These are phyloP conservation scores for Oreocharis arfaki DNA, from an alignment of 2,113 vertebrate genomes.

Conservation along the genomic window DNA sequence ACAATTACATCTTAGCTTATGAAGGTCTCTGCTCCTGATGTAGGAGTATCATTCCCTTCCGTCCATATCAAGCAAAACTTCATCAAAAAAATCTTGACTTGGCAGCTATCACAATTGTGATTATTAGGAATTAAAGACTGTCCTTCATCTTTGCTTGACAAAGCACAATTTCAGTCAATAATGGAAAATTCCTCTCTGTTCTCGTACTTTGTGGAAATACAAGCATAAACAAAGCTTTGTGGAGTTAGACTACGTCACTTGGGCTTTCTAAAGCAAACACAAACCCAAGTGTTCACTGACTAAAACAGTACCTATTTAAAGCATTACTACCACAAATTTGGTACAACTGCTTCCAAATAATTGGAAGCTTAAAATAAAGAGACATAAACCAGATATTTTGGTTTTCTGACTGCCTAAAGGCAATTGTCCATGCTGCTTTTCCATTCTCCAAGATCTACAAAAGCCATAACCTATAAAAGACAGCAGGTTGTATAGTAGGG, in stretches of 20 bases:
- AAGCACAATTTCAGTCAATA: neutral
- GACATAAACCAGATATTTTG: neutral
- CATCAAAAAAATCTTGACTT: neutral
- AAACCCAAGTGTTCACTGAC: neutral
- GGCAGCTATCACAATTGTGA: neutral
- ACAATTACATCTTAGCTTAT: neutral
- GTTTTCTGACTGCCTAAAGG: neutral
- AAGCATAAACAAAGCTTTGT: neutral
- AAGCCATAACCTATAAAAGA: neutral
- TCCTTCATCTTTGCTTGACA: neutral
- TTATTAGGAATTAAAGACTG: neutral
- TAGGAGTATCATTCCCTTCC: neutral
- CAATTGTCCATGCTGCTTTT: neutral
- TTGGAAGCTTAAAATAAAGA: neutral
- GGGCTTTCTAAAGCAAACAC: neutral
- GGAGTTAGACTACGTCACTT: neutral
- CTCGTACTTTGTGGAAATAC: neutral
- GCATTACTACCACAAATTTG: neutral
- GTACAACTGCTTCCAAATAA: neutral
- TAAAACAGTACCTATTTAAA: neutral
- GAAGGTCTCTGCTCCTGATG: neutral
- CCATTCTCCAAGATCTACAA: neutral
- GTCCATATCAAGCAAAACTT: neutral
- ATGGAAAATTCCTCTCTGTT: neutral
- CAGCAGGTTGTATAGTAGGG: neutral